phyloP scores from a whole-genome alignment of 1,140 invertebrate genomes.

The Oreohelix idahoensis region DNA sequence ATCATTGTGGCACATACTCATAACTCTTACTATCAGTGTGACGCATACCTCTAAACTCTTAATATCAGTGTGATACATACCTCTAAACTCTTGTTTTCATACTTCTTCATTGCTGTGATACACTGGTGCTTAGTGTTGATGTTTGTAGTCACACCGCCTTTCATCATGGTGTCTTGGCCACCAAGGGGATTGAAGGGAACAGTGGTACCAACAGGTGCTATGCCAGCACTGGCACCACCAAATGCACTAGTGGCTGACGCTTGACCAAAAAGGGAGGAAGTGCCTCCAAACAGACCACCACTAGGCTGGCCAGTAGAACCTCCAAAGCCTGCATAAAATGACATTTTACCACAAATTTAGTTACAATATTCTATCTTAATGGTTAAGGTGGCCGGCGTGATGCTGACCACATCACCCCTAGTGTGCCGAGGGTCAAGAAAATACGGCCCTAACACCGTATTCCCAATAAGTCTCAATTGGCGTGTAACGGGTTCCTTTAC shows the following conservation, averaged over 20 bases:
- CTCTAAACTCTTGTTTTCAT: constrained; percentile 93
- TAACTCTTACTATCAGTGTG: no score
- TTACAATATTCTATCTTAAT: no score
- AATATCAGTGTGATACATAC: no score
- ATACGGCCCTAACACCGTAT: no score
- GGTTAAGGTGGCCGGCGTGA: no score
- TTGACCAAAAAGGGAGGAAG: constrained; percentile 29
- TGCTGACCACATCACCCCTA: no score
- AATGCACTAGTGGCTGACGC: constrained; percentile 45
- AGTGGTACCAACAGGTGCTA: constrained; percentile 51
- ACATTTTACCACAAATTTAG: no score
- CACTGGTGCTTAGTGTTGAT: constrained; percentile 94
- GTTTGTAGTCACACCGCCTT: constrained; percentile 84
- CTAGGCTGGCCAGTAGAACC: constrained; percentile 42
- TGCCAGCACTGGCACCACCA: constrained; percentile 41
- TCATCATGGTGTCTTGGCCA: constrained; percentile 90
- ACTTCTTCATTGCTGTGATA: constrained; percentile 98
- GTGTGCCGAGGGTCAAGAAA: no score
- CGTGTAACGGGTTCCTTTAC: no score
- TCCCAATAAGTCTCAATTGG: no score
- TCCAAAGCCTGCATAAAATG: constrained; percentile 51
- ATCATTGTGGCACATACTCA: no score
- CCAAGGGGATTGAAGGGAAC: constrained; percentile 88
- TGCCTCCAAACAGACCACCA: constrained; percentile 43
- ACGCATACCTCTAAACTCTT: no score